Evolutionary conservation across 2,888 invertebrate genomes (phyloP), one percentile per base, ranked within the genome.

Genomic region (Buathra laborator): DNA sequence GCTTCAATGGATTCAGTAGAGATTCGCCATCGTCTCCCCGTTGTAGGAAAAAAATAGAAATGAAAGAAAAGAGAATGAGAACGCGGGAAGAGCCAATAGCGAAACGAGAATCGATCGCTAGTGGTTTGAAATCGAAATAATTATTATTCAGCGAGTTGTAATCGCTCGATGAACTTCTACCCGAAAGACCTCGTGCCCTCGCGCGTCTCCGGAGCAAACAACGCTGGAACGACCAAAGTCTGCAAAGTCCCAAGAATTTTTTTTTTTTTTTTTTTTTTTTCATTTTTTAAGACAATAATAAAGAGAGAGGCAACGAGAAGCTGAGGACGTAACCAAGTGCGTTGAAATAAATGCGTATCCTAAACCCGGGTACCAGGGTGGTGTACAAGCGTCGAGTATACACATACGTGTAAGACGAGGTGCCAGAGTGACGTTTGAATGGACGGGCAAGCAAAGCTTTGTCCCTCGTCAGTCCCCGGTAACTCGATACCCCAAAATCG

Each of bases 371-470:
- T 9, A 37, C 9, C 37, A 37, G 37, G 37, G 62, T 75, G 67
- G 71, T 80, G 67, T 85, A 79, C 77, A 78, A 76, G 37, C 64
- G 53, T 19, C 56, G 44, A 0, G 32, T 53, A 48, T 37, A 19
- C 62, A 43, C 16, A 78, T 67, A 24, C 64, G 56, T 87, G 90
- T 89, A 91, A 92, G 91, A 90, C 92, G 91, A 93, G 93, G 94
- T 94, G 93, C 93, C 90, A 91, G 94, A 93, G 92, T 93, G 94
- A 94, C 94, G 91, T 93, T 92, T 94, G 93, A 94, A 94, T 93
- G 91, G 93, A 91, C 90, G 91, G 90, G 91, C 89, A 91, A 90
- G 81, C 37, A 81, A 71, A 85, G 83, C 87, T 87, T 89, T 90
- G 71, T 85, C 75, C 70, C 82, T 83, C 79, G 83, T 83, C 74